Percentiles rank a stretch among this genome's conserved stretches.
Conservation (phyloP, 2,888 invertebrate species). For the Julus scanicus region DNA sequence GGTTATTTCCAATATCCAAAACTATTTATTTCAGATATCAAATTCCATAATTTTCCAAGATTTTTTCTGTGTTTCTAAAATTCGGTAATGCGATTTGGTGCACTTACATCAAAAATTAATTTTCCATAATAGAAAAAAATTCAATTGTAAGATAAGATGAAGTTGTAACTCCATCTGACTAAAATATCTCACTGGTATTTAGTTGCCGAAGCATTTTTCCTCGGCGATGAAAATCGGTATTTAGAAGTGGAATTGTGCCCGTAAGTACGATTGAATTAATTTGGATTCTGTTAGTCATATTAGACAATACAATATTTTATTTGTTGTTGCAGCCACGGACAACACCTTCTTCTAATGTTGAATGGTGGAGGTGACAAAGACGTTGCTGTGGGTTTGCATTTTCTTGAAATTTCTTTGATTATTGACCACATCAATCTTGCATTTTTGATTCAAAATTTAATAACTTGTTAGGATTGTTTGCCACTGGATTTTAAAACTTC, state of each 20-base stretch:
- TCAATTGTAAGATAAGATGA: too few species aligned
- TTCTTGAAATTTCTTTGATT: not conserved
- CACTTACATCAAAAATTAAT: too few species aligned
- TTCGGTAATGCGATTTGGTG: too few species aligned
- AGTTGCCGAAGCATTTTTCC: conserved; percentile 70
- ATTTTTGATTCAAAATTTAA: not conserved
- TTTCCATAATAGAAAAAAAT: too few species aligned
- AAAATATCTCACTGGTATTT: too few species aligned
- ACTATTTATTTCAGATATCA: not conserved
- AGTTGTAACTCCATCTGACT: too few species aligned
- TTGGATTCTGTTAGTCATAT: not conserved
- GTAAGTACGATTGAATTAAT: conserved; percentile 65
- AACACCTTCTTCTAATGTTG: conserved; percentile 67
- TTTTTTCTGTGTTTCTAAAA: too few species aligned
- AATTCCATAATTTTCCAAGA: not conserved
- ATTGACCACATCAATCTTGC: not conserved
- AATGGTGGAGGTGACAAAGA: conserved; percentile 65
- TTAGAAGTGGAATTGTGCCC: conserved; percentile 69
- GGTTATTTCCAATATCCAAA: conserved; percentile 61
- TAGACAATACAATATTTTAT: not conserved
- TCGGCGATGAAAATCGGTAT: conserved; percentile 68
- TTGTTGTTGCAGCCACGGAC: conserved; percentile 64
- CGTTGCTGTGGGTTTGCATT: conserved; percentile 22
- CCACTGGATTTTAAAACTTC: conserved; percentile 63
- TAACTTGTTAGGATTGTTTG: conserved; percentile 63